Evolutionary conservation across 2,797 vertebrate genomes (phyloP).

Genomic region (Onychomys torridus): DNA sequence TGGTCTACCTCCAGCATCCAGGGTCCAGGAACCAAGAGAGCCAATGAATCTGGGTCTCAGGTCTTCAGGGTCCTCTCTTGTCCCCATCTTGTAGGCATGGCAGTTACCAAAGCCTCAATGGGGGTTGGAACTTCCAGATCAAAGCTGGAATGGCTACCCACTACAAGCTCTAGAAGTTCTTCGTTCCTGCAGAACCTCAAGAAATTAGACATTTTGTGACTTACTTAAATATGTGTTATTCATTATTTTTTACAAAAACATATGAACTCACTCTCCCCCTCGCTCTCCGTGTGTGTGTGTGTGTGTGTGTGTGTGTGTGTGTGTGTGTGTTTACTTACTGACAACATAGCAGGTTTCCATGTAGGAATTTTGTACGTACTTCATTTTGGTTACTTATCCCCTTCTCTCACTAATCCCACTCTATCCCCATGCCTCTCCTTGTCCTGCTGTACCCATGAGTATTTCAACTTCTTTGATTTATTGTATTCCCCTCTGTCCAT

Average conservation of each 20-base stretch:
- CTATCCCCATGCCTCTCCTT: not conserved
- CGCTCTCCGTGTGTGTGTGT: not conserved
- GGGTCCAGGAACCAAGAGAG: no score
- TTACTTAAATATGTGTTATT: not conserved
- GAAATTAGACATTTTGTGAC: slow-evolving; percentile 30
- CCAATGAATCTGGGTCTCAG: no score
- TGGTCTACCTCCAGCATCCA: no score
- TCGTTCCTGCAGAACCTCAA: not conserved
- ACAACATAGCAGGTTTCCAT: not conserved
- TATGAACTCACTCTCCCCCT: not conserved
- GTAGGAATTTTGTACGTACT: not conserved
- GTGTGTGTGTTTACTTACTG: not conserved
- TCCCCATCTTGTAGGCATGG: no score
- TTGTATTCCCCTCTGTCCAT: not conserved
- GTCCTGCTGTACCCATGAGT: not conserved
- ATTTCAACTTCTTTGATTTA: not conserved
- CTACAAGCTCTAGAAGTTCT: not conserved
- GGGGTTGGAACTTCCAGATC: no score
- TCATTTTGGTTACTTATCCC: not conserved
- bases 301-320: no score
- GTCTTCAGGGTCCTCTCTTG: no score
- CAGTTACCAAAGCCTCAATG: no score
- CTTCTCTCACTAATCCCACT: no score
- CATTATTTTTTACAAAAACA: not conserved
- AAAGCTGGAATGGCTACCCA: no score